phyloP scores from a whole-genome alignment of 2,888 invertebrate genomes.

The Chrysolina haemoptera region DNA sequence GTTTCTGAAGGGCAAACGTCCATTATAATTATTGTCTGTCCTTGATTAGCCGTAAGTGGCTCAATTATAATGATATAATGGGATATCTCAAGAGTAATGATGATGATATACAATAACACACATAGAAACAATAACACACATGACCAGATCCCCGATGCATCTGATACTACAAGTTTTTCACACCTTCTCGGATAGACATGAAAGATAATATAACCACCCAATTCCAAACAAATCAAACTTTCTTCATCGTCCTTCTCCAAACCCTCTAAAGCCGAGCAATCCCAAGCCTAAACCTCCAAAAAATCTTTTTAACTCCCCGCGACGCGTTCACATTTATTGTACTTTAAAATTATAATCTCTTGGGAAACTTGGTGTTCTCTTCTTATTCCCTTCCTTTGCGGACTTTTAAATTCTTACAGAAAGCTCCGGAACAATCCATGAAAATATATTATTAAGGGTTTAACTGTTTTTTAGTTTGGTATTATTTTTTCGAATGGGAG shows the following conservation, averaged over 20 bases:
- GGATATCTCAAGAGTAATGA: too few relatives aligned
- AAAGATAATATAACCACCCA: not conserved
- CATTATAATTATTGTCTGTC: too few relatives aligned
- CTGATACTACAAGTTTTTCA: not conserved
- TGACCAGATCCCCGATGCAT: too few relatives aligned
- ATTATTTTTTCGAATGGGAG: slow-evolving; percentile 27
- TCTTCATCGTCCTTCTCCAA: not conserved
- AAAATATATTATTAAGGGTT: slow-evolving; percentile 30
- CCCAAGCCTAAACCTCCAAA: slow-evolving; percentile 29
- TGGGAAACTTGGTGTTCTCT: slow-evolving; percentile 26
- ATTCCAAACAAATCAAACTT: not conserved
- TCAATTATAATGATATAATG: too few relatives aligned
- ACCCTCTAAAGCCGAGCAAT: slow-evolving; percentile 9
- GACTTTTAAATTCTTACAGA: slow-evolving; percentile 37
- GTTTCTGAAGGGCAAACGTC: too few relatives aligned
- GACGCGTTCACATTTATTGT: slow-evolving; percentile 34
- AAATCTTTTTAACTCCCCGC: slow-evolving; percentile 27
- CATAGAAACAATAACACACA: too few relatives aligned
- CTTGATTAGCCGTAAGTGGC: too few relatives aligned
- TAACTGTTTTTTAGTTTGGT: slow-evolving; percentile 35
- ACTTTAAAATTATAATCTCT: slow-evolving; percentile 42
- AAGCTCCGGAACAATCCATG: slow-evolving; percentile 34
- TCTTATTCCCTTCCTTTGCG: slow-evolving; percentile 24
- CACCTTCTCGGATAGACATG: not conserved
- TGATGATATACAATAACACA: too few relatives aligned